A percentile compares a stretch with the other conserved stretches of the same genome.
phyloP scores from a whole-genome alignment of 2,888 invertebrate genomes.

The Agonum fuliginosum region DNA sequence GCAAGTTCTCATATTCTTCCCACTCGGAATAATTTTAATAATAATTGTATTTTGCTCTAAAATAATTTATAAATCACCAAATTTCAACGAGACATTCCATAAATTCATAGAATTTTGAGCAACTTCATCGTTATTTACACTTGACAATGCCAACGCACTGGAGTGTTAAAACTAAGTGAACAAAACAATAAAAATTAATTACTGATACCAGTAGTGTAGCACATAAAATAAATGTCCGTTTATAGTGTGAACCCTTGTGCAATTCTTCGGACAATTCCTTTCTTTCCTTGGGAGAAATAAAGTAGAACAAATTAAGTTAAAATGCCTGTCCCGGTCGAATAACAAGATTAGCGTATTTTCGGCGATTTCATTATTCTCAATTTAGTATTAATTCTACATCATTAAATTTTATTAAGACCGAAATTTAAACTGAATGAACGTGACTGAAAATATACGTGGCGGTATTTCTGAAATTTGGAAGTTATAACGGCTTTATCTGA shows the following conservation, averaged over 20 bases:
- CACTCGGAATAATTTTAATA: too few species aligned
- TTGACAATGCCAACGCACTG: too few species aligned
- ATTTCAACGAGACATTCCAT: too few species aligned
- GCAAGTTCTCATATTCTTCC: too few species aligned
- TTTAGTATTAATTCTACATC: conserved; percentile 33
- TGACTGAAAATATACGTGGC: conserved; percentile 11
- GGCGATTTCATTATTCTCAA: conserved; percentile 32
- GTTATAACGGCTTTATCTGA: conserved; percentile 30
- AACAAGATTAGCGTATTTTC: conserved; percentile 21
- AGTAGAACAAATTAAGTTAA: background rate
- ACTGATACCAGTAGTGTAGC: too few species aligned
- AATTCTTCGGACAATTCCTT: background rate
- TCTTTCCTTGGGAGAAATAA: background rate
- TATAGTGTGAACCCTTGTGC: background rate
- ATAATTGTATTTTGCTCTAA: too few species aligned
- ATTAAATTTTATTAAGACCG: conserved; percentile 36
- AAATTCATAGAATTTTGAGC: too few species aligned
- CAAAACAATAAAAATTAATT: background rate
- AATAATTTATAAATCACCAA: too few species aligned
- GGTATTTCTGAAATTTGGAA: conserved; percentile 1
- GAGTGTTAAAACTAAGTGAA: too few species aligned
- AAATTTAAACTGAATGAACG: conserved; percentile 19
- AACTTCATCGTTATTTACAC: too few species aligned
- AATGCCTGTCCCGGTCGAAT: conserved; percentile 1
- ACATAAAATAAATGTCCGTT: background rate